Base-by-base conservation (phyloP, 2,113 vertebrate genomes). In the Puntigrus tetrazona region DNA sequence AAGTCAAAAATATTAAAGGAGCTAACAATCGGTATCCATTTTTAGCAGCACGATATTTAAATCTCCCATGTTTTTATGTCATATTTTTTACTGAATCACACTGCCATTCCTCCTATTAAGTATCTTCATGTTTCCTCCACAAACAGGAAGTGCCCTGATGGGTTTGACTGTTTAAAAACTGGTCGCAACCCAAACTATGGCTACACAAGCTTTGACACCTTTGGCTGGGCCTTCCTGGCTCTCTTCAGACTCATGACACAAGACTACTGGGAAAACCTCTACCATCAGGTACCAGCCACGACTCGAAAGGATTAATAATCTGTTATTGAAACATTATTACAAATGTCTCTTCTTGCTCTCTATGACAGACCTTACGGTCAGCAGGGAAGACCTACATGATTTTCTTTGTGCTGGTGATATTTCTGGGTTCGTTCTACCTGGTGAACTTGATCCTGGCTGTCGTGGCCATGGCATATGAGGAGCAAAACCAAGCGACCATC, bases 181-280 rank as follows among this genome's bases (percentile, higher is more conserved):
- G 97, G 98, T 3, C 93, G 95, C 65, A 99, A 99, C 91, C 97
- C 97, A 36, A 97, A 99, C 93, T 97, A 98, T 0, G 96, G 95
- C 86, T 99, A 99, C 89, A 99, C 97, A 75, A 99, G 97, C 87
- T 99, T 99, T 70, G 97, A 99, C 86, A 96, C 96, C 78, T 99
- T 99, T 10, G 97, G 97, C 82, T 99, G 97, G 97, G 97, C 97
- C 22, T 99, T 99, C 82, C 95, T 99, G 3, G 96, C 95, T 0
- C 94, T 99, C 47, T 99, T 99, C 87, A 95, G 97, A 74, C 95
- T 99, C 25, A 99, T 99, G 97, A 99, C 97, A 0, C 97, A 99
- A 86, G 97, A 99, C 92, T 98, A 88, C 92, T 99, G 97, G 97
- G 97, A 99, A 81, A 96, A 98, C 86, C 96, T 99, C 52, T 99